These are phyloP conservation scores for Falco peregrinus DNA, from an alignment of 2,797 vertebrate species.

Conservation along the genomic window DNA sequence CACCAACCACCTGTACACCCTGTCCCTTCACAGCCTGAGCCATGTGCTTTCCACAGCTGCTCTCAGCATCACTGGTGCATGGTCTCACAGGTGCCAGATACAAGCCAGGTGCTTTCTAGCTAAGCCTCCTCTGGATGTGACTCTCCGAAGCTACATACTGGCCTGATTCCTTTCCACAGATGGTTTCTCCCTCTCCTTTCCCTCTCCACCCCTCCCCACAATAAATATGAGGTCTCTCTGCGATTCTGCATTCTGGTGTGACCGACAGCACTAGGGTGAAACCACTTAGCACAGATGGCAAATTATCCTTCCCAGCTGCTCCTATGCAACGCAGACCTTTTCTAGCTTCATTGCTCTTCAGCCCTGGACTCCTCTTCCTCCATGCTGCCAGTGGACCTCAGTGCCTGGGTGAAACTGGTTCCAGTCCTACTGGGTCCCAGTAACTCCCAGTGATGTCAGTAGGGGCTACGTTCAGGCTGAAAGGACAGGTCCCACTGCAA, in stretches of 20 bases:
- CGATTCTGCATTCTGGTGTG: background rate
- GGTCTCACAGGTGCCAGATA: background rate
- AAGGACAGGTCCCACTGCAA: background rate
- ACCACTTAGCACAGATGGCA: slow-evolving; percentile 57
- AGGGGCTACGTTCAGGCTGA: background rate
- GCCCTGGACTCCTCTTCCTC: background rate
- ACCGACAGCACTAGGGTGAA: slow-evolving; percentile 41
- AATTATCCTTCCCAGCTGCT: slow-evolving; percentile 63
- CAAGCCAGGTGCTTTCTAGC: background rate
- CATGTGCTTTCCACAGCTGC: background rate
- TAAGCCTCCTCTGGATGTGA: background rate
- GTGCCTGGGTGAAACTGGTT: background rate
- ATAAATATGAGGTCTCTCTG: background rate
- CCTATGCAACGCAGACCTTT: background rate
- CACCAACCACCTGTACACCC: background rate
- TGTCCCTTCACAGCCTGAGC: background rate
- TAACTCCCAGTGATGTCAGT: background rate
- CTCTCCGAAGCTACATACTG: background rate
- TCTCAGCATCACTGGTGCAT: background rate
- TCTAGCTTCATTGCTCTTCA: background rate
- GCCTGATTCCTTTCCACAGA: background rate
- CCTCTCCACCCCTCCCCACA: background rate
- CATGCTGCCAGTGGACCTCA: background rate
- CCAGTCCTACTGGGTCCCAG: background rate
- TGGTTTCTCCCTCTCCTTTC: background rate